Conservation (phyloP, 2,797 vertebrate genomes). For the Muscicapa striata region DNA sequence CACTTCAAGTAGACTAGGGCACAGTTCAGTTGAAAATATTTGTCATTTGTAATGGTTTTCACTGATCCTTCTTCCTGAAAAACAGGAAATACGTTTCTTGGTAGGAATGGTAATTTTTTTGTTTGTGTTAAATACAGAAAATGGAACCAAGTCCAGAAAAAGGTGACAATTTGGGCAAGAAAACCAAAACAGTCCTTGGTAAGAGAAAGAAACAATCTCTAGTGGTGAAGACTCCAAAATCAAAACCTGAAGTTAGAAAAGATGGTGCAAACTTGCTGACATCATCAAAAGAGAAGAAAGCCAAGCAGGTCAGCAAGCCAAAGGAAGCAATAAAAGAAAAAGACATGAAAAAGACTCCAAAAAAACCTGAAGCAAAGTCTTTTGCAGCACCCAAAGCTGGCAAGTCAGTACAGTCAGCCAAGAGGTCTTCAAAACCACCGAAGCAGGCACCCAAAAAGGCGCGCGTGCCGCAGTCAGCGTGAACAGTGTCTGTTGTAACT, state of each 20-base stretch:
- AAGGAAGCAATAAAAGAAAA: conserved; percentile 42
- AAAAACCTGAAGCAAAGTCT: conserved; percentile 59
- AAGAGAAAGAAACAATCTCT: conserved; percentile 64
- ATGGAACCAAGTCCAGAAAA: not conserved
- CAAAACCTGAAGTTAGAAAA: not conserved
- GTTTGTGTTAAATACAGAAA: conserved; percentile 53
- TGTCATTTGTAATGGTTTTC: not conserved
- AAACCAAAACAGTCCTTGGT: not conserved
- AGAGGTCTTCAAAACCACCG: conserved; percentile 28
- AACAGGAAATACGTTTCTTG: not conserved
- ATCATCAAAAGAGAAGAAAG: not conserved
- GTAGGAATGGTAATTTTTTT: not conserved
- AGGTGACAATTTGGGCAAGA: not conserved
- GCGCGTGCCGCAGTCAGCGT: not conserved
- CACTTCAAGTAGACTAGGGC: not conserved
- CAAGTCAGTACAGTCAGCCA: conserved; percentile 49
- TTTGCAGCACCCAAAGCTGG: conserved; percentile 11
- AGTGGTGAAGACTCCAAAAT: not conserved
- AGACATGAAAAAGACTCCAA: conserved; percentile 45
- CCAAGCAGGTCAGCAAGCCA: not conserved
- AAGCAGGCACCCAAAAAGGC: conserved; percentile 13
- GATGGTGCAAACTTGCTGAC: not conserved
- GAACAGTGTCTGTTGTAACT: not conserved
- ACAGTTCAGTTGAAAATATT: rapidly evolving
- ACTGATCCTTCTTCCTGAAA: not conserved